These are phyloP conservation scores for Theropithecus gelada DNA, from an alignment of 2,113 vertebrate species.

Conservation along the genomic window DNA sequence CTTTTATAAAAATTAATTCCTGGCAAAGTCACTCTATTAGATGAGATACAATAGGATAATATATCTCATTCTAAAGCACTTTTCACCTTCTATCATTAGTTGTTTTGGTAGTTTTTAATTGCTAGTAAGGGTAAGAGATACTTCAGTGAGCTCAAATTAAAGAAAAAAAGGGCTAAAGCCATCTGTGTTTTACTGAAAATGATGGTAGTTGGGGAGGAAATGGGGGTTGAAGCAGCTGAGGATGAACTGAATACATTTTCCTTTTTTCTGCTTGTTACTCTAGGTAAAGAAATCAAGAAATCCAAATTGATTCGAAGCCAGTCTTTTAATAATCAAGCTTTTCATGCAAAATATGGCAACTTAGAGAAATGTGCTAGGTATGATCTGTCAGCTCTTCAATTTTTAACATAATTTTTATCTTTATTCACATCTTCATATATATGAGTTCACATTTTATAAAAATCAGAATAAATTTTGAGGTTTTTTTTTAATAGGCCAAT, in stretches of 20 bases:
- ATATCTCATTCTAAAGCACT: not conserved
- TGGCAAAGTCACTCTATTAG: not conserved
- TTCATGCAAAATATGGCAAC: constrained; percentile 90
- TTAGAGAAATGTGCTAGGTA: constrained; percentile 91
- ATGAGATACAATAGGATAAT: not conserved
- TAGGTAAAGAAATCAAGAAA: constrained; percentile 95
- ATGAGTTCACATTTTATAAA: constrained; percentile 11
- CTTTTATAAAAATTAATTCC: not conserved
- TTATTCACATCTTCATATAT: not conserved
- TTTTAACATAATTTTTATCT: not conserved
- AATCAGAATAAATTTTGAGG: not conserved
- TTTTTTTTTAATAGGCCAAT: not conserved
- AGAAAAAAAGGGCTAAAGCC: not conserved
- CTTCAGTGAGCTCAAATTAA: not conserved
- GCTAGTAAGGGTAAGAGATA: not conserved
- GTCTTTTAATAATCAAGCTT: constrained; percentile 94
- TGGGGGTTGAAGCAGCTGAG: not conserved
- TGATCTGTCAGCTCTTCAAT: constrained; percentile 67
- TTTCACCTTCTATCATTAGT: not conserved
- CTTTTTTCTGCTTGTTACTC: constrained; percentile 68
- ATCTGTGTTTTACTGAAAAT: not conserved
- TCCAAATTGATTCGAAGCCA: constrained; percentile 95
- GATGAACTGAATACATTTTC: not conserved
- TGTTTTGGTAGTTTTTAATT: not conserved
- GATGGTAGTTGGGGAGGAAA: not conserved